Percentiles rank a stretch among this genome's conserved stretches.
Evolutionary conservation across 2,888 invertebrate species (phyloP).

Genomic region (Galerucella calmariensis): DNA sequence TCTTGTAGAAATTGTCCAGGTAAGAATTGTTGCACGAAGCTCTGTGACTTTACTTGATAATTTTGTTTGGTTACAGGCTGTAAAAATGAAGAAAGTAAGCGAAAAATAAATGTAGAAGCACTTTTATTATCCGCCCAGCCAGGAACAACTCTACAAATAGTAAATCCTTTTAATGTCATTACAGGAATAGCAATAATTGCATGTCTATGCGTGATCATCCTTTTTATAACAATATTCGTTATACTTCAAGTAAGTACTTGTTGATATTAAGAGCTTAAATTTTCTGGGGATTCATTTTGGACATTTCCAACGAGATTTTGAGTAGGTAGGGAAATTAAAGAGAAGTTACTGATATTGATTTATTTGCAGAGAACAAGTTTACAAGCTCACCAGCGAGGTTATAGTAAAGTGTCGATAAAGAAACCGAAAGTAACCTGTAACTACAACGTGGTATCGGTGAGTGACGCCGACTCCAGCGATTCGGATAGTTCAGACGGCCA

Average conservation of each 20-base stretch:
- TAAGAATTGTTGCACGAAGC: conserved; percentile 49
- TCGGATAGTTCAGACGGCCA: conserved; percentile 62
- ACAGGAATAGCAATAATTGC: conserved; percentile 75
- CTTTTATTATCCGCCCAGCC: conserved; percentile 63
- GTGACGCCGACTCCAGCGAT: conserved; percentile 63
- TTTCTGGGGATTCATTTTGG: no score
- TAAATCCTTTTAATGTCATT: conserved; percentile 71
- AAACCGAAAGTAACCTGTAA: conserved; percentile 66
- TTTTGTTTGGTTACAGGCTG: conserved; percentile 59
- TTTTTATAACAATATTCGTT: conserved; percentile 78
- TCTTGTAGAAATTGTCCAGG: conserved; percentile 90
- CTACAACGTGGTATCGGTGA: conserved; percentile 65
- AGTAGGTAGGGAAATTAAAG: no score
- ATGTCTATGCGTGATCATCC: conserved; percentile 75
- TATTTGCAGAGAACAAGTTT: conserved; percentile 61
- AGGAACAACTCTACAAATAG: conserved; percentile 62
- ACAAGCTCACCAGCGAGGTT: conserved; percentile 59
- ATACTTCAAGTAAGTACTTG: conserved; percentile 74
- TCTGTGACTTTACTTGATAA: neutral
- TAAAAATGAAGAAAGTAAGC: conserved; percentile 62
- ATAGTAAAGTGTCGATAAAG: conserved; percentile 65
- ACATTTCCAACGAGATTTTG: no score
- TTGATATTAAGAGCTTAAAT: neutral
- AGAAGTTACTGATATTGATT: conserved; percentile 23
- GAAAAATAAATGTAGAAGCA: conserved; percentile 64